A percentile compares a stretch with the other conserved stretches of the same genome.
These are phyloP conservation scores for Xestia xanthographa DNA, from an alignment of 2,888 invertebrate genomes.

Conservation along the genomic window DNA sequence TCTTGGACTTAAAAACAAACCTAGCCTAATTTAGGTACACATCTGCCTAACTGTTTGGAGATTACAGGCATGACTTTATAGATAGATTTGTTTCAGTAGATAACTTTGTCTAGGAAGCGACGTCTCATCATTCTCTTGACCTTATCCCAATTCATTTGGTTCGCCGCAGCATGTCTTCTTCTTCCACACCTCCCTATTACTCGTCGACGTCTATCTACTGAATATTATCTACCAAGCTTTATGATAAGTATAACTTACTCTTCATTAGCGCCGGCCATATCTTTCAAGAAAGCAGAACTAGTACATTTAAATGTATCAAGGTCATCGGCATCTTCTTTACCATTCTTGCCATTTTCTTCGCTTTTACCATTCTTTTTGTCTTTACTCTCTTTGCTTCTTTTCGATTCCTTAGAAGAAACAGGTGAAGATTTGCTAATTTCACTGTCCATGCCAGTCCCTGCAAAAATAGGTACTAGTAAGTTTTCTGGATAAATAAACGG, in stretches of 20 bases:
- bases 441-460: conserved; percentile 93
- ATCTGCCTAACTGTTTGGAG: not conserved
- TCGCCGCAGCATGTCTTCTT: too few relatives aligned
- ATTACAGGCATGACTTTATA: not conserved
- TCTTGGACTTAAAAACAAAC: too few relatives aligned
- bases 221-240: not conserved
- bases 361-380: conserved; percentile 90
- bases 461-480: not conserved
- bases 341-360: conserved; percentile 87
- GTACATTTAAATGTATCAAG: conserved; percentile 92
- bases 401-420: conserved; percentile 94
- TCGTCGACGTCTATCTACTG: too few relatives aligned
- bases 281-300: conserved; percentile 93
- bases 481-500: not conserved
- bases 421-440: conserved; percentile 95
- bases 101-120: not conserved
- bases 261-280: conserved; percentile 93
- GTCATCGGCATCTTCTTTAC: conserved; percentile 92
- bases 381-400: conserved; percentile 93
- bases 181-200: too few relatives aligned
- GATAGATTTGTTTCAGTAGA: not conserved
- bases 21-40: too few relatives aligned
- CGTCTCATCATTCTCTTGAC: too few relatives aligned
- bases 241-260: conserved; percentile 87
- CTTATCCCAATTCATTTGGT: too few relatives aligned